phyloP scores from a whole-genome alignment of 2,888 invertebrate species.

The Yponomeuta sedellus region DNA sequence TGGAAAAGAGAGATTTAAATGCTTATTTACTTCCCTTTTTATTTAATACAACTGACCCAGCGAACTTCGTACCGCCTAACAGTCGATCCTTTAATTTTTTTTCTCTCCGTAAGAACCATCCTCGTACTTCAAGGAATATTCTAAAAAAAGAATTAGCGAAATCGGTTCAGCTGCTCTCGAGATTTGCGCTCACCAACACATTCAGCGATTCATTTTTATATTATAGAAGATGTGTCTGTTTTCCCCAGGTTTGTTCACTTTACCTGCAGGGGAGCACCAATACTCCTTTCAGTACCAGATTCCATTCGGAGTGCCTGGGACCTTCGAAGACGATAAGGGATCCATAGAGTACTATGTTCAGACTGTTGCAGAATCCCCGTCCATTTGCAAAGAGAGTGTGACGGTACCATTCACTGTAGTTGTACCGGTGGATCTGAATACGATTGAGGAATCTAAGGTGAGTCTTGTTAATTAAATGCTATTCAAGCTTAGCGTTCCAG shows the following conservation, averaged over 20 bases:
- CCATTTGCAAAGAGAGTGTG: constrained; percentile 27
- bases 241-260: constrained; percentile 8
- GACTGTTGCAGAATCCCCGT: constrained; percentile 29
- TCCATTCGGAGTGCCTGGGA: constrained; percentile 45
- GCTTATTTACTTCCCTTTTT: too few species aligned
- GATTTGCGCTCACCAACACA: too few species aligned
- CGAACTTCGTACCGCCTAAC: too few species aligned
- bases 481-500: too few species aligned
- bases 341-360: constrained; percentile 37
- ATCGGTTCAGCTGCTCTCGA: too few species aligned
- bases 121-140: too few species aligned
- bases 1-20: too few species aligned
- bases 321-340: constrained; percentile 40
- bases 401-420: constrained; percentile 39
- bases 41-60: too few species aligned
- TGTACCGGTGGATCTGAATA: constrained; percentile 47
- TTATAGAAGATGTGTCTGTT: neutral
- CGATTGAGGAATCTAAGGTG: constrained; percentile 22
- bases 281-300: constrained; percentile 46
- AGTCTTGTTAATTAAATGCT: neutral
- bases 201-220: too few species aligned
- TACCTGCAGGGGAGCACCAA: constrained; percentile 36
- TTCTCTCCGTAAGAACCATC: too few species aligned
- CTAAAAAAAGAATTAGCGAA: too few species aligned
- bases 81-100: too few species aligned